phyloP scores from a whole-genome alignment of 2,113 vertebrate species.

The Barnardius zonarius region DNA sequence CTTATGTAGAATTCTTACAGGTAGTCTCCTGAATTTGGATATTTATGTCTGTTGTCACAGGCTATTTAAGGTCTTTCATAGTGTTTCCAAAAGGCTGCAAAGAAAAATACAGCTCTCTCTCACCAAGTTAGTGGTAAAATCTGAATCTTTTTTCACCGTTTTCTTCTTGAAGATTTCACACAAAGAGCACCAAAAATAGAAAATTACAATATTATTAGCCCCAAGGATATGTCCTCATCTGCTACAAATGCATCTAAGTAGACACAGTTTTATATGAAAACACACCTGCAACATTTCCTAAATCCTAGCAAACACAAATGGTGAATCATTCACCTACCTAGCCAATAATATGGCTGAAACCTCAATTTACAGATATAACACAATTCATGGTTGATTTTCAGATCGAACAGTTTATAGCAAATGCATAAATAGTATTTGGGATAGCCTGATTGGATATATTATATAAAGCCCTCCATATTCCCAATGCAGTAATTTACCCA shows the following conservation, averaged over 20 bases:
- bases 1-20: not conserved
- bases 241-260: not conserved
- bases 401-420: not conserved
- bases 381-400: not conserved
- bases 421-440: not conserved
- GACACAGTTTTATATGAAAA: not conserved
- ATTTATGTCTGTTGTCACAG: not conserved
- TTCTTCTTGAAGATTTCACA: not conserved
- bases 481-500: not conserved
- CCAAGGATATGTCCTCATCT: not conserved
- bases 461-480: not conserved
- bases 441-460: not conserved
- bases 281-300: not conserved
- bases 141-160: not conserved
- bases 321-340: not conserved
- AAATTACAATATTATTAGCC: fast-evolving
- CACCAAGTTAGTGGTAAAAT: not conserved
- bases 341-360: not conserved
- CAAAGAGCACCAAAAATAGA: not conserved
- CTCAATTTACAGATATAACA: not conserved
- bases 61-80: not conserved
- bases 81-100: not conserved
- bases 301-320: not conserved
- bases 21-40: not conserved
- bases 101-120: not conserved